Evolutionary conservation across 2,797 vertebrate genomes (phyloP), one percentile per base, ranked within the genome.

Genomic region (Micromesistius poutassou): DNA sequence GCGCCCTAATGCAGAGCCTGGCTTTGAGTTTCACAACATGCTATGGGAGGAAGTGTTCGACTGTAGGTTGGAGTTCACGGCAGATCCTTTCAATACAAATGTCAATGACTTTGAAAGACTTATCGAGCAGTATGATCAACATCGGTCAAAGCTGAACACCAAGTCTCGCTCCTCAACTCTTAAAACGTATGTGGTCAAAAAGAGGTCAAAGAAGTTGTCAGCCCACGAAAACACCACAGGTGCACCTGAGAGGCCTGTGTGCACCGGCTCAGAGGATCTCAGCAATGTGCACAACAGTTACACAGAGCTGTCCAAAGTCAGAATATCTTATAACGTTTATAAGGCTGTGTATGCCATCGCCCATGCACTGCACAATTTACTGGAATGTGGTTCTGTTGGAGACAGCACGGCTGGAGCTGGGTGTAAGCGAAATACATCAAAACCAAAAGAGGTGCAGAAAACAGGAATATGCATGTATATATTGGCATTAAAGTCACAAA

Each of bases 281-380:
- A 66, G 62, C 62, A 66, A 66, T 66, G n/a, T 66, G 62, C 62
- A 66, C n/a, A 66, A 25, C 62, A 66, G 62, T 66, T 66, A 66
- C 62, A 66, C 62, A 12, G 62, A 66, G n/a, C n/a, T 66, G 62
- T 66, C 62, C 62, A 66, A 66, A 66, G 62, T 66, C n/a, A 66
- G 62, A 66, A 66, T 66, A 28, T 66, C 62, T 4, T 66, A 66
- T 28, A 66, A 66, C 62, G 62, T 66, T 66, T 66, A 66, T 28
- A 66, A 66, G 25, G 62, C 62, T 66, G 62, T 66, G 62, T 66
- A 66, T 66, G 62, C 62, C 62, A 66, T 66, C 62, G 62, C 62
- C 62, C 62, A 66, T 28, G 62, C 62, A 28, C 62, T 66, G 62
- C 62, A 66, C 62, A 3, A 28, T 66, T 66, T 66, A 66, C 62